Conservation (phyloP, 2,797 vertebrate genomes). For the Poliocrania exsul region DNA sequence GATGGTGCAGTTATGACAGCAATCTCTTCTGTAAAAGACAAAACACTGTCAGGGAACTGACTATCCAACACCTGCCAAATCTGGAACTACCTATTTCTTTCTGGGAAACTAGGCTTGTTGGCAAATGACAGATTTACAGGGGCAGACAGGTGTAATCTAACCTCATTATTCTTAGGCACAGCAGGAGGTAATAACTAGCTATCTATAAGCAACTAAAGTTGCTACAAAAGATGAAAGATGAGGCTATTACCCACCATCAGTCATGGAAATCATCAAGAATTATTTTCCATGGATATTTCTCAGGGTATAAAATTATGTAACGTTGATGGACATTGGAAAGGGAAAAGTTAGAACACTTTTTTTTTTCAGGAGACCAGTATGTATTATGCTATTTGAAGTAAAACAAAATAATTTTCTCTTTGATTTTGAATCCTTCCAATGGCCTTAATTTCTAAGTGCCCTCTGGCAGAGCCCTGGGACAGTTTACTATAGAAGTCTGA, state of each 20-base stretch:
- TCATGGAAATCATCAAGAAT: not conserved
- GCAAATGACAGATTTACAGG: accelerated
- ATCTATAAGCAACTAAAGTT: not conserved
- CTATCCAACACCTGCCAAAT: not conserved
- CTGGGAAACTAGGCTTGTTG: not conserved
- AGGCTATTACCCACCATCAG: not conserved
- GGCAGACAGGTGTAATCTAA: accelerated
- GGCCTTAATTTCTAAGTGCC: not conserved
- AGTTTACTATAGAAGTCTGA: not conserved
- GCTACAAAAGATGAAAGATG: not conserved
- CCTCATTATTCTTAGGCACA: not conserved
- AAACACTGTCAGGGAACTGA: not conserved
- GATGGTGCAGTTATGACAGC: not conserved
- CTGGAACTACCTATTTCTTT: not conserved
- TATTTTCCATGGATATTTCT: not conserved
- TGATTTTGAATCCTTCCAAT: not conserved
- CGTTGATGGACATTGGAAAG: not conserved
- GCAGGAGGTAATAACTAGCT: not conserved
- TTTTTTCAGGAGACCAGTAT: not conserved
- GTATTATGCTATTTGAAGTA: not conserved
- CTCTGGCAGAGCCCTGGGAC: not conserved
- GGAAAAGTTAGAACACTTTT: not conserved
- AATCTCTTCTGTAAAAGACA: not conserved
- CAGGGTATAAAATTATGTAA: not conserved
- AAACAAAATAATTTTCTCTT: not conserved